Evolutionary conservation across 2,797 vertebrate species (phyloP), one percentile per base, ranked within the genome.

Genomic region (Ctenosaura bakeri): DNA sequence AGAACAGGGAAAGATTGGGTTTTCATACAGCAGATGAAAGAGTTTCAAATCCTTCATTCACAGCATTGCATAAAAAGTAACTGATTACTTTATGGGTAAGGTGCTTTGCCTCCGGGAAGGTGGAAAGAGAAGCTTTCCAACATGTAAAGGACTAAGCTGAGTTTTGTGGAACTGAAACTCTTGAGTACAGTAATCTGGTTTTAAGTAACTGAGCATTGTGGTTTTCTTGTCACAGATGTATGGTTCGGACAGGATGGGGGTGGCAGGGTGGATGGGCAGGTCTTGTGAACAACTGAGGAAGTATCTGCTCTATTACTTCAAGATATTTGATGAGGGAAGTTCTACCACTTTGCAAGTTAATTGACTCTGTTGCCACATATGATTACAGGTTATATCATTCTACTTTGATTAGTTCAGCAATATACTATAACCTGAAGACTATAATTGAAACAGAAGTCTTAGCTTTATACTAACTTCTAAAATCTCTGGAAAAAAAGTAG

Each of bases 21-120:
- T 52, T 69, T 4, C 20, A 71, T 13, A 71, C 66, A 78, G 73
- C 76, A 79, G 6, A 6, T 2, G 18, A 35, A 24, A 6, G 6
- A 6, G 32, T 64, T 78, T 56, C 3, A 62, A 86, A 52, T 3
- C 3, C 29, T 54, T 85, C 74, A 1, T 26, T 14, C n/a, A 52
- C 26, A 35, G 3, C 77, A 0, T 4, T 0, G 35, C 35, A 18
- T 71, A 26, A 18, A 18, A 81, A 42, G 1, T 59, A 77, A 29
- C 26, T 89, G 24, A 78, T 54, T 20, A 6, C 38, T 76, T 22
- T 26, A 5, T 83, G n/a, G 54, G 29, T 29, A 76, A 52, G 59
- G 26, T 69, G 20, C 20, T 35, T 64, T 6, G 24, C 18, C 54
- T n/a, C n/a, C n/a, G n/a, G n/a, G n/a, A n/a, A n/a, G n/a, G n/a